A percentile compares a stretch with the other conserved stretches of the same genome.
phyloP scores from a whole-genome alignment of 2,797 vertebrate genomes.

The Cebuella pygmaea region DNA sequence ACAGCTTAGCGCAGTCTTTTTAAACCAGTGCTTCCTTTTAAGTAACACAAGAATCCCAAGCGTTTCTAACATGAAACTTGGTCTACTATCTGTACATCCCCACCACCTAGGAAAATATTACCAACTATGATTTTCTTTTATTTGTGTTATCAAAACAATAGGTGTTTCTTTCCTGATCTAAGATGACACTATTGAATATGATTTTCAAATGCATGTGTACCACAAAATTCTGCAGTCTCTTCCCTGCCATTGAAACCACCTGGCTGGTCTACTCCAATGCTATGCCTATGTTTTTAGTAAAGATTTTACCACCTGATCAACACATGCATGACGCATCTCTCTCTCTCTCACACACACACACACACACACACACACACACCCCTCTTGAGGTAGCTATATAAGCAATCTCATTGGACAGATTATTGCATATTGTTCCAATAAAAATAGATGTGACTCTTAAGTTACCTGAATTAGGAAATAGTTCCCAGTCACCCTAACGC shows the following conservation, averaged over 20 bases:
- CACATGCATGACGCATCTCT: too few relatives aligned
- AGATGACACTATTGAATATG: not conserved
- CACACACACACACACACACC: too few relatives aligned
- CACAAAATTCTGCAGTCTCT: not conserved
- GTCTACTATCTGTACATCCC: not conserved
- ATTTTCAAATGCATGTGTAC: not conserved
- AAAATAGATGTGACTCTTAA: constrained; percentile 31
- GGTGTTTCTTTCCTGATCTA: not conserved
- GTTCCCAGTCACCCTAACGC: not conserved
- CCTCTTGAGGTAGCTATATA: not conserved
- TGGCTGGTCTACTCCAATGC: not conserved
- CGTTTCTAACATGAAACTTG: not conserved
- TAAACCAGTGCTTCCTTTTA: not conserved
- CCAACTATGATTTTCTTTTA: not conserved
- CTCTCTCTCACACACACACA: not conserved
- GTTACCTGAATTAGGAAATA: not conserved
- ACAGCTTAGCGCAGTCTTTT: not conserved
- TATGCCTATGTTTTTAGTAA: not conserved
- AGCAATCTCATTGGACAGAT: not conserved
- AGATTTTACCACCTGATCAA: not conserved
- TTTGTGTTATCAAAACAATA: not conserved
- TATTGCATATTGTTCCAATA: not conserved
- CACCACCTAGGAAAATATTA: not conserved
- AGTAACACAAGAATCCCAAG: not conserved
- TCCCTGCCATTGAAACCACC: not conserved